phyloP scores from a whole-genome alignment of 2,888 invertebrate genomes.

The Coelinius sp. region DNA sequence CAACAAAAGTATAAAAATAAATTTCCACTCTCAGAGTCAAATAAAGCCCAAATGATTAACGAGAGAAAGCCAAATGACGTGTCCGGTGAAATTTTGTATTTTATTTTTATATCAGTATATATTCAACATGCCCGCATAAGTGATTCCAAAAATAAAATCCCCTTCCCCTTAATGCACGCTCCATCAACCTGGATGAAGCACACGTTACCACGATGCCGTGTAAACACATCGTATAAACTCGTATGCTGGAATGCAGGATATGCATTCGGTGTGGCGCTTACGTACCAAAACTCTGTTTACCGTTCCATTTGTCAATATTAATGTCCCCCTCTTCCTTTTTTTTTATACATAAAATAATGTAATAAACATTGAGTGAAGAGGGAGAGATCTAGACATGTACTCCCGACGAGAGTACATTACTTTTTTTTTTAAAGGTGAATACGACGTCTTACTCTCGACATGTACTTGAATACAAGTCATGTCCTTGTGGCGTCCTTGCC shows the following conservation, averaged over 20 bases:
- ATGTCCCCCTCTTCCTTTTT: background rate
- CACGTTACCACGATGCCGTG: conserved; percentile 41
- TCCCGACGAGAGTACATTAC: no score
- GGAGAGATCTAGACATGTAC: background rate
- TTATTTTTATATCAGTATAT: background rate
- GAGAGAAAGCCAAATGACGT: conserved; percentile 17
- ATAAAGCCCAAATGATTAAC: background rate
- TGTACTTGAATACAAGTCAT: conserved; percentile 45
- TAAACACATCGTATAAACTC: conserved; percentile 51
- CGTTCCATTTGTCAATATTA: conserved; percentile 39
- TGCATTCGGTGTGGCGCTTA: conserved; percentile 37
- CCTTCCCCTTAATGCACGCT: background rate
- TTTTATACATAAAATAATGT: background rate
- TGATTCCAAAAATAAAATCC: conserved; percentile 49
- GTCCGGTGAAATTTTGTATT: background rate
- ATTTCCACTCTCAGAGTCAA: background rate
- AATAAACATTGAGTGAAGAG: background rate
- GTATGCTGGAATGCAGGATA: conserved; percentile 49
- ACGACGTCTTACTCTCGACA: background rate
- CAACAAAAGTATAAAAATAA: background rate
- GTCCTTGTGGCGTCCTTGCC: conserved; percentile 70
- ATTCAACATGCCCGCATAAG: conserved; percentile 29
- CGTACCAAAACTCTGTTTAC: conserved; percentile 32
- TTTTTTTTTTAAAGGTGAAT: background rate
- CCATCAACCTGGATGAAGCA: background rate